phyloP scores from a whole-genome alignment of 2,888 invertebrate genomes.

The Spodoptera picta region DNA sequence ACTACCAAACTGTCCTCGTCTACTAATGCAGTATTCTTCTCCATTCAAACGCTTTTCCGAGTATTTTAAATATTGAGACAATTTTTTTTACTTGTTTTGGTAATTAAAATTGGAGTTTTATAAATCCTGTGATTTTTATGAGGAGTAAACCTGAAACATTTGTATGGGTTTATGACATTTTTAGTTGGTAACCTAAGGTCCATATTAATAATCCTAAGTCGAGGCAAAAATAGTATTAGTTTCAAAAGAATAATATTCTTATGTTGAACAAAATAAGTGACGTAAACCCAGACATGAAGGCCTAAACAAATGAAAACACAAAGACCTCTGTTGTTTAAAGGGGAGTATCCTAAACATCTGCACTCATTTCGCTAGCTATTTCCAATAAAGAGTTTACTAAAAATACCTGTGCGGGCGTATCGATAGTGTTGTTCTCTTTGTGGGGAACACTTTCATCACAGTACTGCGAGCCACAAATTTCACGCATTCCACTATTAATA shows the following conservation, averaged over 20 bases:
- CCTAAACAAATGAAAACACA: no score
- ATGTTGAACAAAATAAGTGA: no score
- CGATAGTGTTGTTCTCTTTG: conserved; percentile 42
- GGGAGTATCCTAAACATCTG: conserved; percentile 22
- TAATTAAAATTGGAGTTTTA: no score
- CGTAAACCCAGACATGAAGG: no score
- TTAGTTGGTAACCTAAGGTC: no score
- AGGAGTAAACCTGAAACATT: not conserved
- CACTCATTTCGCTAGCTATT: conserved; percentile 32
- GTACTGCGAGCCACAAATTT: conserved; percentile 48
- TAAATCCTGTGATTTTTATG: not conserved
- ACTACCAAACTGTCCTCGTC: conserved; percentile 30
- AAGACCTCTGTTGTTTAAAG: not conserved
- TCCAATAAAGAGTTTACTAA: conserved; percentile 50
- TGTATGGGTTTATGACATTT: no score
- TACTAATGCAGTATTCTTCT: conserved; percentile 35
- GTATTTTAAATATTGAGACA: conserved; percentile 11
- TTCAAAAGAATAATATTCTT: no score
- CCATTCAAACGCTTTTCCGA: conserved; percentile 14
- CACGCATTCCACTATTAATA: conserved; percentile 58
- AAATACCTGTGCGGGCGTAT: conserved; percentile 35
- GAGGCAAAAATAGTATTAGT: no score
- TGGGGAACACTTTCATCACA: conserved; percentile 32
- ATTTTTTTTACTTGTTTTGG: not conserved
- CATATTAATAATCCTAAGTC: no score